Conservation (phyloP, 2,797 vertebrate genomes). For the Dallia pectoralis region DNA sequence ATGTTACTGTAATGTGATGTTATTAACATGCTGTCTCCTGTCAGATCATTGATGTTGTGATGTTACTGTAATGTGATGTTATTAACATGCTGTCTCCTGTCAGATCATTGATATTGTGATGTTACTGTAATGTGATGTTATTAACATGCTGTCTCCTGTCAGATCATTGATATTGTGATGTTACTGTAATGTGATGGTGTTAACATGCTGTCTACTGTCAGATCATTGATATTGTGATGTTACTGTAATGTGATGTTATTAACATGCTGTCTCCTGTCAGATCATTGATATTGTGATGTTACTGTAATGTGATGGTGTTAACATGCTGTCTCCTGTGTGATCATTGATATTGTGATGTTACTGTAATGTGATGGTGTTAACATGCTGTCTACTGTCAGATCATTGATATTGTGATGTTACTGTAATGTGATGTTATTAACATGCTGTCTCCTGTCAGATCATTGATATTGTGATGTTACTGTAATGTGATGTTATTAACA, state of each 20-base stretch:
- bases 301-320: too few species aligned
- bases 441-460: slow-evolving; percentile 72
- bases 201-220: slow-evolving; percentile 50
- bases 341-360: neutral
- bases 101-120: neutral
- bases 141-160: slow-evolving; percentile 29
- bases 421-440: neutral
- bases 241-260: neutral
- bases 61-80: too few species aligned
- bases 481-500: neutral
- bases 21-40: too few species aligned
- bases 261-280: too few species aligned
- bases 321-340: too few species aligned
- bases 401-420: slow-evolving; percentile 74
- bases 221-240: slow-evolving; percentile 68
- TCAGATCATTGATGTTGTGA: too few species aligned
- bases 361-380: neutral
- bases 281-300: too few species aligned
- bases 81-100: too few species aligned
- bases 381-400: slow-evolving; percentile 72
- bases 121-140: neutral
- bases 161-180: slow-evolving; percentile 85
- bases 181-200: neutral
- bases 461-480: slow-evolving; percentile 33
- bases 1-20: neutral